A percentile compares a stretch with the other conserved stretches of the same genome.
phyloP scores from a whole-genome alignment of 2,888 invertebrate genomes.

The Drosophila helvetica region DNA sequence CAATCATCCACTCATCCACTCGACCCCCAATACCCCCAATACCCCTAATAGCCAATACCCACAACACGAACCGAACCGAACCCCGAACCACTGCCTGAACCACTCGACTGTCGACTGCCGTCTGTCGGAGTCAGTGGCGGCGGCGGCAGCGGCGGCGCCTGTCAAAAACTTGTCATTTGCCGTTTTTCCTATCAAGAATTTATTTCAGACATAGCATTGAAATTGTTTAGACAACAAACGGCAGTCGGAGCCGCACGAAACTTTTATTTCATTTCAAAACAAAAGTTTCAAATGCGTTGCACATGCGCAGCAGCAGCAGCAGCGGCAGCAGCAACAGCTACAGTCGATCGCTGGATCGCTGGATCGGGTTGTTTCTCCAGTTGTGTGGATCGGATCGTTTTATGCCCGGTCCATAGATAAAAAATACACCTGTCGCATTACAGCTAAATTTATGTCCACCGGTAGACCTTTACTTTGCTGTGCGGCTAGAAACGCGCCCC shows the following conservation, averaged over 20 bases:
- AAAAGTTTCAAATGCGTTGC: constrained; percentile 72
- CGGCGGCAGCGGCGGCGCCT: constrained; percentile 60
- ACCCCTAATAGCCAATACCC: constrained; percentile 3
- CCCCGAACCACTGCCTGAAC: constrained; percentile 3
- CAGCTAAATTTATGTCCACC: constrained; percentile 83
- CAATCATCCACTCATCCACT: constrained; percentile 14
- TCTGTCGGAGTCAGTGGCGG: too few relatives aligned
- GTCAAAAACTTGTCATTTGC: constrained; percentile 61
- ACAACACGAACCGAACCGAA: constrained; percentile 30
- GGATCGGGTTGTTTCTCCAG: constrained; percentile 18
- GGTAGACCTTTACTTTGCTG: constrained; percentile 82
- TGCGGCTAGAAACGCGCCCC: constrained; percentile 76
- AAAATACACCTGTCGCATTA: constrained; percentile 83
- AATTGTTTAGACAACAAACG: constrained; percentile 53
- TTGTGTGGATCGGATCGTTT: constrained; percentile 53
- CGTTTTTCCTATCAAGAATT: constrained; percentile 68
- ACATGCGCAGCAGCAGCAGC: constrained; percentile 64
- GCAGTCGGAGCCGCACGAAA: constrained; percentile 20
- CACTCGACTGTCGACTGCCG: constrained; percentile 21
- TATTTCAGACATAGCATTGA: constrained; percentile 70
- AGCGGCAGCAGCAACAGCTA: constrained; percentile 1
- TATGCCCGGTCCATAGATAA: constrained; percentile 78
- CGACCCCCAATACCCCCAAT: constrained; percentile 9
- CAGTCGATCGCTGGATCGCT: constrained; percentile 23
- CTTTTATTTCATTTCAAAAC: constrained; percentile 67